phyloP scores from a whole-genome alignment of 2,797 vertebrate genomes.

The Pogonophryne albipinna region DNA sequence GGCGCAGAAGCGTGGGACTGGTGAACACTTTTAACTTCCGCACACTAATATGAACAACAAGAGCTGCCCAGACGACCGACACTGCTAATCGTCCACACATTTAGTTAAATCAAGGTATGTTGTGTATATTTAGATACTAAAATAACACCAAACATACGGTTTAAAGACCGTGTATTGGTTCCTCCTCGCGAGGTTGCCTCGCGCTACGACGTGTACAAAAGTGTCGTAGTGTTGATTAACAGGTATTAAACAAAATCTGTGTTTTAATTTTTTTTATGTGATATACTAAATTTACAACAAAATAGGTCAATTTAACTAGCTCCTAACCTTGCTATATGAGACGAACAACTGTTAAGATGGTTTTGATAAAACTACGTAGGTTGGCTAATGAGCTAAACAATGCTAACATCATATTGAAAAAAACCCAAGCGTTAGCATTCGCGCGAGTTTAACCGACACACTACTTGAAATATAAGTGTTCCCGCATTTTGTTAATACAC shows the following conservation, averaged over 20 bases:
- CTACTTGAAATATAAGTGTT: background rate
- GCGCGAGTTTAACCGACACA: no score
- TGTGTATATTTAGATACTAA: accelerated
- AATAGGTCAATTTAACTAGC: accelerated
- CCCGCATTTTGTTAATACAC: background rate
- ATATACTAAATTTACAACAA: accelerated
- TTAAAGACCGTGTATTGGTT: no score
- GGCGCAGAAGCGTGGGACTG: background rate
- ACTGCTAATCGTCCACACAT: background rate
- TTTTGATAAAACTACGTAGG: background rate
- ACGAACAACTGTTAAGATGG: background rate
- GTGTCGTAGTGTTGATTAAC: background rate
- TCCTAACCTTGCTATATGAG: background rate
- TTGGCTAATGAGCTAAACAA: constrained; percentile 30
- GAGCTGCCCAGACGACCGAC: accelerated
- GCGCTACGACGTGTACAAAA: background rate
- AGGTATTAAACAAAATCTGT: background rate
- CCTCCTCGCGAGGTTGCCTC: no score
- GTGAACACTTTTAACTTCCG: constrained; percentile 29
- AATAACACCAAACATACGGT: no score
- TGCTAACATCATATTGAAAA: constrained; percentile 23
- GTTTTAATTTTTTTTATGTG: accelerated
- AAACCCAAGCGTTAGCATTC: background rate
- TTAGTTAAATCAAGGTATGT: constrained; percentile 7
- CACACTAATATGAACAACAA: constrained; percentile 32